phyloP scores from a whole-genome alignment of 2,113 vertebrate species.

The Spizaetus ornatus region DNA sequence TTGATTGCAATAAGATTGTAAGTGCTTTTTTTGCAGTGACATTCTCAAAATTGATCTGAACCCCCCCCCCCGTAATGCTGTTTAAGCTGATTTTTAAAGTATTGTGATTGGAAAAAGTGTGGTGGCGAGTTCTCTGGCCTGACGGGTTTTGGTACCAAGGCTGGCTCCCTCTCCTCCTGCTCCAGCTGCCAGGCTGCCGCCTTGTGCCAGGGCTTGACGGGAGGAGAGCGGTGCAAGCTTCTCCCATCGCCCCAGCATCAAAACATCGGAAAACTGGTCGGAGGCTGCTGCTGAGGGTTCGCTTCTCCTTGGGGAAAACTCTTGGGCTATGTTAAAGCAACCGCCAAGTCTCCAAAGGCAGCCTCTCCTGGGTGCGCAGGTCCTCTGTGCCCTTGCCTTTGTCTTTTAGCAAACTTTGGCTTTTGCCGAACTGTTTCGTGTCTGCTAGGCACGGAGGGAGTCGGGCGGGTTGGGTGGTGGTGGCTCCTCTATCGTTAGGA shows the following conservation, averaged over 20 bases:
- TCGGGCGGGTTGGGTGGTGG: fast-evolving
- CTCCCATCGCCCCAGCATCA: fast-evolving
- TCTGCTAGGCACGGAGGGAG: fast-evolving
- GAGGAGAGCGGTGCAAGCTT: fast-evolving
- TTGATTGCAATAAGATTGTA: not conserved
- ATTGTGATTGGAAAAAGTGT: not conserved
- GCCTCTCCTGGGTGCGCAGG: too few relatives aligned
- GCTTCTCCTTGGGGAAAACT: not conserved
- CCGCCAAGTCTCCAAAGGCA: fast-evolving
- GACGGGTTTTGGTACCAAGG: not conserved
- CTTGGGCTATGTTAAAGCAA: not conserved
- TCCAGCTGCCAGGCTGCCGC: not conserved
- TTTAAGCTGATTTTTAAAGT: not conserved
- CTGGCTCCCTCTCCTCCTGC: not conserved
- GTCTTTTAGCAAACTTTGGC: too few relatives aligned
- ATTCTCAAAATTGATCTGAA: not conserved
- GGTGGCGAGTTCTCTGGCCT: not conserved
- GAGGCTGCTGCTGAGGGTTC: not conserved
- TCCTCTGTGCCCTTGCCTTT: fast-evolving
- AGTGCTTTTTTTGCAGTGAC: not conserved
- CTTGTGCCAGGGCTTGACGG: not conserved
- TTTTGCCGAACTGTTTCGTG: fast-evolving
- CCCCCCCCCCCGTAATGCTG: fast-evolving
- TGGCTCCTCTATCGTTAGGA: fast-evolving
- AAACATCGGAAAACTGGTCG: fast-evolving